A percentile compares a stretch with the other conserved stretches of the same genome.
These are phyloP conservation scores for Melanotus villosus DNA, from an alignment of 2,888 invertebrate species.

Conservation along the genomic window DNA sequence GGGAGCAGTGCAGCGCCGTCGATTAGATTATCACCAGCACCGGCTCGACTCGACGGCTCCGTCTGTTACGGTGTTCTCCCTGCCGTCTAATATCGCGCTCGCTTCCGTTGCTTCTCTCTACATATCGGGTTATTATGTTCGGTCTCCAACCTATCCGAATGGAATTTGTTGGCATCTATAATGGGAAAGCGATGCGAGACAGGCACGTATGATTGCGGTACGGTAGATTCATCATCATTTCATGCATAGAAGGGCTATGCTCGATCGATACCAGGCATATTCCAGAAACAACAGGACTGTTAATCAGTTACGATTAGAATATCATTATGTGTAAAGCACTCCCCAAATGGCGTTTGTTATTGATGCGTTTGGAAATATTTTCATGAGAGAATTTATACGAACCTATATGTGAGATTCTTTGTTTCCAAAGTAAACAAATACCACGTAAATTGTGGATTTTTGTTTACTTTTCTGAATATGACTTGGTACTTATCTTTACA, in stretches of 20 bases:
- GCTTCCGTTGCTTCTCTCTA: constrained; percentile 35
- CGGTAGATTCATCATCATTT: constrained; percentile 28
- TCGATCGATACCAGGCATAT: constrained; percentile 16
- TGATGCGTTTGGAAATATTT: too few relatives aligned
- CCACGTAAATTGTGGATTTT: too few relatives aligned
- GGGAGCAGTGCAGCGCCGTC: constrained; percentile 46
- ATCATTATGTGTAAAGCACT: neutral
- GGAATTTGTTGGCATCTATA: constrained; percentile 44
- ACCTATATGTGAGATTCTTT: too few relatives aligned
- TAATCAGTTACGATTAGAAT: constrained; percentile 15
- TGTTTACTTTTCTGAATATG: too few relatives aligned
- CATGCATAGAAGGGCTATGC: constrained; percentile 24
- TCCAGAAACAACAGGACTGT: constrained; percentile 9
- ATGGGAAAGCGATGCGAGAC: constrained; percentile 40
- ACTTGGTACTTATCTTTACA: too few relatives aligned
- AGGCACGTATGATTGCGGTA: constrained; percentile 43
- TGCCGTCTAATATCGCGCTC: constrained; percentile 37
- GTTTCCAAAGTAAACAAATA: too few relatives aligned
- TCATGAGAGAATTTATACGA: too few relatives aligned
- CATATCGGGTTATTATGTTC: constrained; percentile 44
- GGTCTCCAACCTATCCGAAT: constrained; percentile 41
- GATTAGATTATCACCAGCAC: constrained; percentile 47
- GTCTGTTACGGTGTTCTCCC: constrained; percentile 39
- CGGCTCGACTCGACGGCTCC: constrained; percentile 44
- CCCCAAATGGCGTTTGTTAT: neutral